Conservation (phyloP, 2,888 invertebrate species). For the Lathronympha strigana region DNA sequence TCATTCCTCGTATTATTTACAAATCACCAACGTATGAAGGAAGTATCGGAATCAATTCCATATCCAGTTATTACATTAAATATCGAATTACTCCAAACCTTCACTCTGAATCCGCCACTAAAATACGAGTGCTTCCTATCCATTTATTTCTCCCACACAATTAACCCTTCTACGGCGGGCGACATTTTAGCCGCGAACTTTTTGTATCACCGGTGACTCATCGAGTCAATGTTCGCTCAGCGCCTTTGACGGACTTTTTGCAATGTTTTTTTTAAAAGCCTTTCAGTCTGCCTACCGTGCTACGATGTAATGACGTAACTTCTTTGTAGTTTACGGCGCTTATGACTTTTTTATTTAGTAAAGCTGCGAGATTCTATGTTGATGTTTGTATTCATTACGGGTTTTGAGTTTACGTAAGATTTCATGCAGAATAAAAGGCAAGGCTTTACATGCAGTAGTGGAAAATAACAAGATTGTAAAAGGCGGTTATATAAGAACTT, state of each 20-base stretch:
- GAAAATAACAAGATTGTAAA: too few species aligned
- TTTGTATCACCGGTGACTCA: conserved; percentile 70
- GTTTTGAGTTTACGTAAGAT: conserved; percentile 11
- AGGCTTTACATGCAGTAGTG: too few species aligned
- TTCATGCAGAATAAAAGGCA: neutral
- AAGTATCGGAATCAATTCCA: neutral
- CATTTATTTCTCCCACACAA: conserved; percentile 33
- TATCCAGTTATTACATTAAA: conserved; percentile 5
- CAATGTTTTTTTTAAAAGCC: conserved; percentile 42
- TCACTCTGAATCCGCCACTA: conserved; percentile 14
- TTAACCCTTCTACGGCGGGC: conserved; percentile 22
- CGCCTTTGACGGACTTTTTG: conserved; percentile 50
- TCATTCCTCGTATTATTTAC: too few species aligned
- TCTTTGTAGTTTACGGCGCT: too few species aligned
- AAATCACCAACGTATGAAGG: neutral
- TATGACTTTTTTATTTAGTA: conserved; percentile 2
- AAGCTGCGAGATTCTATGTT: conserved; percentile 27
- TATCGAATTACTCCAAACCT: conserved; percentile 8
- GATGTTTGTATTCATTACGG: conserved; percentile 31
- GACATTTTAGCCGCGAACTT: conserved; percentile 49
- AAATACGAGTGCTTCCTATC: conserved; percentile 20
- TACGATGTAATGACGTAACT: neutral
- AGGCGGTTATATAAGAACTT: too few species aligned
- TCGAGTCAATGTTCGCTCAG: conserved; percentile 64
- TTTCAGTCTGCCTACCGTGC: conserved; percentile 29